phyloP scores from a whole-genome alignment of 2,113 vertebrate species.

The Cyphotilapia sp. region DNA sequence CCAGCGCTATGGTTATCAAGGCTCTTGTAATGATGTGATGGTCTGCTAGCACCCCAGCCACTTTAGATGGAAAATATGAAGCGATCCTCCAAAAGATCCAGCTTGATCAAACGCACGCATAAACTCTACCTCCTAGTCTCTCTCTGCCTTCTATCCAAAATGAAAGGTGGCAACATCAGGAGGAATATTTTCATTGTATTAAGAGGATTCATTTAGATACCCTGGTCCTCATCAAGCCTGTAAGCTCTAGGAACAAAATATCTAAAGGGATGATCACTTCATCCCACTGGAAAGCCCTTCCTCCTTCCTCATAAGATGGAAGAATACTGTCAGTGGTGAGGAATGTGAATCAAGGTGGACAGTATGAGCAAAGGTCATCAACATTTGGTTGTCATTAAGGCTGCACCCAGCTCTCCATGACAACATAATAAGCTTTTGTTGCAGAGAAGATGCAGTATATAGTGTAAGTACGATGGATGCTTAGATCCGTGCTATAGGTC shows the following conservation, averaged over 20 bases:
- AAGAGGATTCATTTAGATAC: background rate
- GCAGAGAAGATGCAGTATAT: background rate
- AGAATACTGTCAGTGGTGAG: constrained; percentile 11
- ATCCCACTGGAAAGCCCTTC: constrained; percentile 31
- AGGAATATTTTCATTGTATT: constrained; percentile 26
- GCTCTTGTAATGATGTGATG: constrained; percentile 67
- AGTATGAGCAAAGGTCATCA: constrained; percentile 12
- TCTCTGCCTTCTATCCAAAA: background rate
- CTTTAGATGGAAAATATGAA: constrained; percentile 57
- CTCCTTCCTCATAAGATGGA: constrained; percentile 27
- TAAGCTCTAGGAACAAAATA: constrained; percentile 13
- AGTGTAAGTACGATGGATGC: background rate
- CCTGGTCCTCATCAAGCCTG: constrained; percentile 13
- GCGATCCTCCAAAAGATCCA: constrained; percentile 39
- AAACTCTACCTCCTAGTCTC: background rate
- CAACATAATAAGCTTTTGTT: background rate
- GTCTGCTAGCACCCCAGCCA: constrained; percentile 63
- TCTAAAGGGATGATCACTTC: constrained; percentile 18
- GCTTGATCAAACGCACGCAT: constrained; percentile 45
- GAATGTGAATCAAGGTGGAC: constrained; percentile 1
- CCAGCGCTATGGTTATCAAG: constrained; percentile 55
- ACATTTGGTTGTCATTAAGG: constrained; percentile 7
- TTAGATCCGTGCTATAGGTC: background rate
- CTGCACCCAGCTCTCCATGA: background rate
- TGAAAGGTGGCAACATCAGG: constrained; percentile 8